These are phyloP conservation scores for Agonum fuliginosum DNA, from an alignment of 2,888 invertebrate genomes.

Conservation along the genomic window DNA sequence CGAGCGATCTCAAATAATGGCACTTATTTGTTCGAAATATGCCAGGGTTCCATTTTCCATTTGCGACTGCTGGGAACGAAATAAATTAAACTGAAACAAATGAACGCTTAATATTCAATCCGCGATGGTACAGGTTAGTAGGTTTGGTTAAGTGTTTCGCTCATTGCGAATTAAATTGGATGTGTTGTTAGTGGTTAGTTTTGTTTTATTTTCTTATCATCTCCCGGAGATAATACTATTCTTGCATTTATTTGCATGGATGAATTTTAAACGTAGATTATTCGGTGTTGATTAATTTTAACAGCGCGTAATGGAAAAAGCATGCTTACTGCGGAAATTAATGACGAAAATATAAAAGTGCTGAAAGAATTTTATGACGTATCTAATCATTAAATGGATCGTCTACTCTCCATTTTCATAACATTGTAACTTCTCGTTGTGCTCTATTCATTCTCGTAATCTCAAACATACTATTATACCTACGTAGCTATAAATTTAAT, in stretches of 20 bases:
- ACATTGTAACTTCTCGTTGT: no score
- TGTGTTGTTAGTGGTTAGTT: background rate
- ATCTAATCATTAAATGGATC: no score
- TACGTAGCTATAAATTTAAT: no score
- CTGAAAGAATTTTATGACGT: no score
- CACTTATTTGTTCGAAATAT: slow-evolving; percentile 39
- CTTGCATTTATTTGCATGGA: slow-evolving; percentile 32
- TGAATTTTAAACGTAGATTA: slow-evolving; percentile 22
- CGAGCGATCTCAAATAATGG: slow-evolving; percentile 17
- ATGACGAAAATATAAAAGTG: background rate
- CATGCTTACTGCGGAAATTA: background rate
- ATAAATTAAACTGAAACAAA: slow-evolving; percentile 43
- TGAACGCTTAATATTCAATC: slow-evolving; percentile 41
- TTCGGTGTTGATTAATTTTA: background rate
- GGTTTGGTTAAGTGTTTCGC: slow-evolving; percentile 23
- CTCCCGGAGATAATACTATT: background rate
- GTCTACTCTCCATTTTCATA: no score
- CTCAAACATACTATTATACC: no score
- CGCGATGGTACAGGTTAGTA: background rate
- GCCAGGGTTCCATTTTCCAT: slow-evolving; percentile 28
- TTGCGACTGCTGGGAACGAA: background rate
- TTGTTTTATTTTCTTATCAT: slow-evolving; percentile 15
- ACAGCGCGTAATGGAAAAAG: background rate
- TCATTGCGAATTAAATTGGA: slow-evolving; percentile 20
- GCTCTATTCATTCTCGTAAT: no score